Base-by-base conservation (phyloP, 2,113 vertebrate species). In the Cyrtonyx montezumae region DNA sequence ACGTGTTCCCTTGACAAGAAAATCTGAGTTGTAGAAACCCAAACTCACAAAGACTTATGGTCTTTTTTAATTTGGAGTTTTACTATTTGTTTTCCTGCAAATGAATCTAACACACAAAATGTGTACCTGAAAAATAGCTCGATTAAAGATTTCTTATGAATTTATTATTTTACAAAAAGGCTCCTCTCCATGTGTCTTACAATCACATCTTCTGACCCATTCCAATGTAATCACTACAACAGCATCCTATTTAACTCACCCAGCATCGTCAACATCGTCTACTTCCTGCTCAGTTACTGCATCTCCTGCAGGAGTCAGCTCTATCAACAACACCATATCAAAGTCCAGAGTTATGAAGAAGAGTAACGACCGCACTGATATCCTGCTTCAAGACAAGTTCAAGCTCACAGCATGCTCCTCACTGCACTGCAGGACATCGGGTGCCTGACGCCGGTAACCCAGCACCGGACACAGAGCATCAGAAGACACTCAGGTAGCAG, bases 321-420 rank as follows among this genome's bases (percentile, higher is more conserved):
- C 68, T 40, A 94, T 68, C 71, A 59, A 88, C 79, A 90, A 68
- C 19, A 48, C 9, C 21, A 84, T 88, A 53, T 91, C 93, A 94
- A 95, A 94, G 95, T 91, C 84, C 90, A 80, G 40, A 88, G 23
- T 48, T 87, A 65, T 12, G 69, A 34, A 36, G 69, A 90, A 79
- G 26, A 61, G 30, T 28, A n/a, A 49, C 1, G 9, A 51, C 30
- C 23, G 13, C 62, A 73, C 0, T 0, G 53, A 88, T 28, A 84
- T 45, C 48, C 36, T 68, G 30, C 53, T 94, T 40, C 56, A 80
- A 71, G 70, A 51, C 53, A 76, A n/a, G 30, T 78, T 76, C 46
- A 69, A 20, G n/a, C 14, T 62, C 16, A 67, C 4, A 0, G 65
- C 83, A 88, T 9, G 71, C 3, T 4, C 17, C 45, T 28, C 28